Evolutionary conservation across 2,113 vertebrate species (phyloP).

Genomic region (Sialia sialis): DNA sequence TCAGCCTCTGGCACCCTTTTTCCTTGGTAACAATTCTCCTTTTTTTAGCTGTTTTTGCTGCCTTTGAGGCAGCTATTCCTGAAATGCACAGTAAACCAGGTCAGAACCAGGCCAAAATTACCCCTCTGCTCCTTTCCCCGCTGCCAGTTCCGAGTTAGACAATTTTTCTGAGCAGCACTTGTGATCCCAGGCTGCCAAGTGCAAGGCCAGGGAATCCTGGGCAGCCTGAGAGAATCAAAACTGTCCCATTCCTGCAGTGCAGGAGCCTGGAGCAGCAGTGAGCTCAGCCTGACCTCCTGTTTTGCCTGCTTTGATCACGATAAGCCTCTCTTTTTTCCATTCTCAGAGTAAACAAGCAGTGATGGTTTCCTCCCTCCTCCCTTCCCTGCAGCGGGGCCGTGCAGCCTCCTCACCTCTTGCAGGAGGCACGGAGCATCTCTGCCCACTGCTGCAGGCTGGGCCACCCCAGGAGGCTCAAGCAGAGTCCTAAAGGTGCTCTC

Average conservation of each 20-base stretch:
- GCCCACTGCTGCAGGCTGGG: not conserved
- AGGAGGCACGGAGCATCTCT: not conserved
- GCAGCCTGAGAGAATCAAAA: not conserved
- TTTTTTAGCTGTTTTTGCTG: not conserved
- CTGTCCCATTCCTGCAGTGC: fast-evolving
- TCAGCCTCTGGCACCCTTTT: not conserved
- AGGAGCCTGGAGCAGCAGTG: not conserved
- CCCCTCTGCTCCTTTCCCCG: not conserved
- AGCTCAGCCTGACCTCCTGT: not conserved
- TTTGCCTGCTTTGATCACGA: not conserved
- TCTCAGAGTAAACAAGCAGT: not conserved
- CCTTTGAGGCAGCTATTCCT: not conserved
- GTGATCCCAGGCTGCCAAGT: not conserved
- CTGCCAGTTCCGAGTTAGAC: not conserved
- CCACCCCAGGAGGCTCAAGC: not conserved
- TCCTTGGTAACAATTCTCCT: not conserved
- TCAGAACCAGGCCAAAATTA: not conserved
- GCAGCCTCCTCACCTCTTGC: not conserved
- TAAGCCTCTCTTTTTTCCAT: not conserved
- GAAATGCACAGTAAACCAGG: not conserved
- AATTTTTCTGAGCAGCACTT: not conserved
- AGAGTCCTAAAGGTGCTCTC: not conserved
- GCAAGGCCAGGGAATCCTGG: fast-evolving
- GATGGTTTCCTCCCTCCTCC: not conserved
- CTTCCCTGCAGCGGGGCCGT: not conserved